A percentile compares a stretch with the other conserved stretches of the same genome.
Evolutionary conservation across 2,888 invertebrate genomes (phyloP).

Genomic region (Sylvicola cinctus): DNA sequence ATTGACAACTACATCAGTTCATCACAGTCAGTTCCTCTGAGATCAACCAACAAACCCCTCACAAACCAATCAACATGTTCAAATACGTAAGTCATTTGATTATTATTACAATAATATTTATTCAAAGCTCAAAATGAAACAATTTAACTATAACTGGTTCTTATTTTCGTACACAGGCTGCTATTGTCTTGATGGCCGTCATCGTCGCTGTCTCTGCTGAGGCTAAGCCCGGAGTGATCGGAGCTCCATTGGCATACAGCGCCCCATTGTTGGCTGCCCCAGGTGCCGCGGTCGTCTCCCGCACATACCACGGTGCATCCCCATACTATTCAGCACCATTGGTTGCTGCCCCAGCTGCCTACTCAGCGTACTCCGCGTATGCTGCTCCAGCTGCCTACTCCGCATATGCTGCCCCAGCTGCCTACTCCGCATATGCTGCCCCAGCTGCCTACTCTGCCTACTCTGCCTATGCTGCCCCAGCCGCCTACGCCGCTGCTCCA

Average conservation of each 20-base stretch:
- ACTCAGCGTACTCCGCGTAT: not conserved
- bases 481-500: no score
- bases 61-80: not conserved
- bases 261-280: not conserved
- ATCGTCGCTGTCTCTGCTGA: not conserved
- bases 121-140: no score
- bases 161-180: no score
- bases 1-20: no score
- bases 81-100: not conserved
- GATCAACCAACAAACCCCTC: no score
- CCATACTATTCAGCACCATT: not conserved
- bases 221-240: not conserved
- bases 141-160: no score
- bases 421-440: no score
- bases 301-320: not conserved
- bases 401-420: conserved; percentile 1
- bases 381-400: conserved; percentile 1
- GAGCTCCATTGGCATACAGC: not conserved
- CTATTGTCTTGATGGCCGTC: not conserved
- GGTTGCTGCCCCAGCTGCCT: not conserved
- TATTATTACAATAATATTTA: not conserved
- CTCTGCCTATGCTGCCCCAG: no score
- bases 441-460: no score
- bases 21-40: no score
- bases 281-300: not conserved